These are phyloP conservation scores for Caerostris darwini DNA, from an alignment of 1,140 invertebrate genomes.

Conservation along the genomic window DNA sequence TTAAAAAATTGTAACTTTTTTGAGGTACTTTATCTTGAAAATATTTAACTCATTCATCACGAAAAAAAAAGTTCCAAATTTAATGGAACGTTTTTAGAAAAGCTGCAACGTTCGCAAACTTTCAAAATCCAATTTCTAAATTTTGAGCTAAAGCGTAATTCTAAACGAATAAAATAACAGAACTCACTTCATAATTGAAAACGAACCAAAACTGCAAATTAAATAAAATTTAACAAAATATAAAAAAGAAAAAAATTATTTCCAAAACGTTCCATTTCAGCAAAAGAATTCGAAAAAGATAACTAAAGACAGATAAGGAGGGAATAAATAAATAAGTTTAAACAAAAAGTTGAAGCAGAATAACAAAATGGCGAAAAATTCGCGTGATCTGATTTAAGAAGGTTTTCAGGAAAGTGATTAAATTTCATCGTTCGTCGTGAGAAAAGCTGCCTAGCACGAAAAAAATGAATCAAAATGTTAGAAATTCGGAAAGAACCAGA, in stretches of 20 bases:
- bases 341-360: too few species aligned
- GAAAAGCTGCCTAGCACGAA: constrained; percentile 21
- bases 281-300: not conserved
- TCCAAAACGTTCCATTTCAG: not conserved
- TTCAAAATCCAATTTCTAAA: not conserved
- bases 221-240: not conserved
- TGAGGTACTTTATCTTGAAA: too few species aligned
- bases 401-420: constrained; percentile 47
- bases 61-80: too few species aligned
- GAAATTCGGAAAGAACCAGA: not conserved
- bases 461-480: constrained; percentile 58
- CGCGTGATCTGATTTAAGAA: constrained; percentile 56
- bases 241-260: not conserved
- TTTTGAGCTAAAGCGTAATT: not conserved
- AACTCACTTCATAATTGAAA: not conserved
- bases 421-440: constrained; percentile 44
- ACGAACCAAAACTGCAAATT: constrained; percentile 14
- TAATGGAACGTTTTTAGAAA: too few species aligned
- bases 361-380: constrained; percentile 14
- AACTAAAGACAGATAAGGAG: not conserved
- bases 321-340: too few species aligned
- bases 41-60: too few species aligned
- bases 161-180: not conserved
- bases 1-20: too few species aligned
- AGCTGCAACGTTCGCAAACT: not conserved